A percentile compares a stretch with the other conserved stretches of the same genome.
phyloP scores from a whole-genome alignment of 2,797 vertebrate species.

The Nannoperca australis region DNA sequence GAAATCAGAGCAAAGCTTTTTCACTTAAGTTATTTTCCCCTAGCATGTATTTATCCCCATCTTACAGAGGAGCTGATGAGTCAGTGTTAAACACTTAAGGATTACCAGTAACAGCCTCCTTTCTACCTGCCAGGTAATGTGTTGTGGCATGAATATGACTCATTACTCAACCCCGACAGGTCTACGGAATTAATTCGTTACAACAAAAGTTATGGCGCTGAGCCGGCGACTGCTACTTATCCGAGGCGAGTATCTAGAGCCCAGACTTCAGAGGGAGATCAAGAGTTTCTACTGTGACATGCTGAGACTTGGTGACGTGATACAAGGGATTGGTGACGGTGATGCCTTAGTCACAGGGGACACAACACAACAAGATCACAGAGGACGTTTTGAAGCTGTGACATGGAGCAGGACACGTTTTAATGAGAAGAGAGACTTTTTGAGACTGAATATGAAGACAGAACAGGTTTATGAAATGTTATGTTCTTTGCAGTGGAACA shows the following conservation, averaged over 20 bases:
- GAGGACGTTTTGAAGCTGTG: slow-evolving; percentile 27
- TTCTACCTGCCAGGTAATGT: slow-evolving; percentile 49
- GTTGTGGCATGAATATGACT: slow-evolving; percentile 47
- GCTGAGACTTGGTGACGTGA: slow-evolving; percentile 43
- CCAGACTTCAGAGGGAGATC: slow-evolving; percentile 28
- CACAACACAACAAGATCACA: slow-evolving; percentile 24
- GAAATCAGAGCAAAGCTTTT: slow-evolving; percentile 39
- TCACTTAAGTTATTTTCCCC: slow-evolving; percentile 29
- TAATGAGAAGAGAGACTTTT: slow-evolving; percentile 7
- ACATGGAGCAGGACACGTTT: slow-evolving; percentile 22
- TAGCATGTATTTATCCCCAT: slow-evolving; percentile 1
- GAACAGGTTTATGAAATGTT: slow-evolving; percentile 19
- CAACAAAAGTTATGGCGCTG: slow-evolving; percentile 17
- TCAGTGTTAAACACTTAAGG: slow-evolving; percentile 36
- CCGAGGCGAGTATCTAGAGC: slow-evolving; percentile 30
- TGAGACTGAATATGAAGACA: slow-evolving; percentile 8
- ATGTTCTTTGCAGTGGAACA: slow-evolving; percentile 3
- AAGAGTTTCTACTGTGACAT: slow-evolving; percentile 36
- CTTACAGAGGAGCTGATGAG: slow-evolving; percentile 41
- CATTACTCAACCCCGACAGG: slow-evolving; percentile 45
- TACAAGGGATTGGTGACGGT: slow-evolving; percentile 44
- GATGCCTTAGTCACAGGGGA: slow-evolving; percentile 34
- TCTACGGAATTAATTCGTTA: slow-evolving; percentile 6
- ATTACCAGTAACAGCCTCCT: slow-evolving; percentile 37
- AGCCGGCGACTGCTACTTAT: slow-evolving; percentile 29